A percentile compares a stretch with the other conserved stretches of the same genome.
These are phyloP conservation scores for Oligia fasciuncula DNA, from an alignment of 2,888 invertebrate species.

Conservation along the genomic window DNA sequence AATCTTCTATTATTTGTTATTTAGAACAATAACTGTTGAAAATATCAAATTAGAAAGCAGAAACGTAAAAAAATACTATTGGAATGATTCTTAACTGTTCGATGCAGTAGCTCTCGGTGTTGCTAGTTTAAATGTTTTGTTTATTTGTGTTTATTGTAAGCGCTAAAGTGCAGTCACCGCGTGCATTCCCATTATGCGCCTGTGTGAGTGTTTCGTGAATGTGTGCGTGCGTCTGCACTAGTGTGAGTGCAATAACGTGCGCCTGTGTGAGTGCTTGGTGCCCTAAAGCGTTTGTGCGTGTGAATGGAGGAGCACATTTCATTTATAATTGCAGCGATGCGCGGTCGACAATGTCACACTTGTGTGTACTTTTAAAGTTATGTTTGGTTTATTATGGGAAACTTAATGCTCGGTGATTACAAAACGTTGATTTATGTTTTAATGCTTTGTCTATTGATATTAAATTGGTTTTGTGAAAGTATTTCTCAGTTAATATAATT, in stretches of 20 bases:
- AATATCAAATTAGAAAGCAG: constrained; percentile 39
- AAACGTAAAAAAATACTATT: constrained; percentile 49
- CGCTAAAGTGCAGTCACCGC: constrained; percentile 90
- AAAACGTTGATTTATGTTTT: constrained; percentile 55
- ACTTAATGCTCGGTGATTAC: constrained; percentile 64
- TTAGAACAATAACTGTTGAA: constrained; percentile 50
- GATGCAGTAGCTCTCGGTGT: constrained; percentile 76
- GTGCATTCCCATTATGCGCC: constrained; percentile 85
- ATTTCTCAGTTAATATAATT: constrained; percentile 28
- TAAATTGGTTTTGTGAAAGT: constrained; percentile 13
- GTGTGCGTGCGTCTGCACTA: constrained; percentile 75
- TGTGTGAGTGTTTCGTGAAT: constrained; percentile 76
- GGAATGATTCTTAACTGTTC: constrained; percentile 74
- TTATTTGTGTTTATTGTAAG: constrained; percentile 90
- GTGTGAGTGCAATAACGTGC: constrained; percentile 80
- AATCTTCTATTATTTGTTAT: constrained; percentile 41
- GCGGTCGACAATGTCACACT: constrained; percentile 87
- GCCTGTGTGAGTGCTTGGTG: constrained; percentile 80
- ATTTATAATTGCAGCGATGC: constrained; percentile 90
- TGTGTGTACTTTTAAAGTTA: constrained; percentile 80
- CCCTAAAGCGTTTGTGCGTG: constrained; percentile 88
- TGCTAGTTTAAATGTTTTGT: constrained; percentile 86
- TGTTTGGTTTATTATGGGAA: constrained; percentile 78
- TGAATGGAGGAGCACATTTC: constrained; percentile 90
- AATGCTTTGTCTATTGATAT: not conserved